Evolutionary conservation across 2,113 vertebrate genomes (phyloP).

Genomic region (Vicugna pacos): DNA sequence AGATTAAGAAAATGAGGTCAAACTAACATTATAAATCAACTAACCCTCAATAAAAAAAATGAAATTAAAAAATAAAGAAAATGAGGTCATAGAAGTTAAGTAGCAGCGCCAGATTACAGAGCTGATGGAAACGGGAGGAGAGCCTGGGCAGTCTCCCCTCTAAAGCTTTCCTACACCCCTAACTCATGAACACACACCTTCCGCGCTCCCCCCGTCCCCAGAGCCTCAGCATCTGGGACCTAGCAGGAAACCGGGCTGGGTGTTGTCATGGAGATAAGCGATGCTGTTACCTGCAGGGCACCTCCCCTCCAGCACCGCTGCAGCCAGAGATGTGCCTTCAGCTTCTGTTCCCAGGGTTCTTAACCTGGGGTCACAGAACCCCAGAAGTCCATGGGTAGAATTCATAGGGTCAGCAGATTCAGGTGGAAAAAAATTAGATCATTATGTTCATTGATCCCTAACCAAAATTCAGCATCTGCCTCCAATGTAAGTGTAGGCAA

Average conservation of each 20-base stretch:
- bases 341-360: not conserved
- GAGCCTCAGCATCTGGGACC: not conserved
- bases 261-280: not conserved
- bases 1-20: not conserved
- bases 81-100: not conserved
- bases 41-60: no score
- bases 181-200: not conserved
- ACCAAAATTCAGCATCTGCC: not conserved
- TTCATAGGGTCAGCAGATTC: not conserved
- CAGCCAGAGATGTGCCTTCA: not conserved
- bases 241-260: not conserved
- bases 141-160: not conserved
- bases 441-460: not conserved
- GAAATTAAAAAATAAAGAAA: not conserved
- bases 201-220: fast-evolving
- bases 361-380: not conserved
- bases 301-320: fast-evolving
- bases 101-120: not conserved
- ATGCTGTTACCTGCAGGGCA: fast-evolving
- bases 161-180: not conserved
- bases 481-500: not conserved
- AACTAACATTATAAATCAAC: not conserved
- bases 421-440: not conserved
- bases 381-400: not conserved
- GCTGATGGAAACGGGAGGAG: no score